A percentile compares a stretch with the other conserved stretches of the same genome.
These are phyloP conservation scores for Sycophila texana DNA, from an alignment of 2,888 invertebrate genomes.

Conservation along the genomic window DNA sequence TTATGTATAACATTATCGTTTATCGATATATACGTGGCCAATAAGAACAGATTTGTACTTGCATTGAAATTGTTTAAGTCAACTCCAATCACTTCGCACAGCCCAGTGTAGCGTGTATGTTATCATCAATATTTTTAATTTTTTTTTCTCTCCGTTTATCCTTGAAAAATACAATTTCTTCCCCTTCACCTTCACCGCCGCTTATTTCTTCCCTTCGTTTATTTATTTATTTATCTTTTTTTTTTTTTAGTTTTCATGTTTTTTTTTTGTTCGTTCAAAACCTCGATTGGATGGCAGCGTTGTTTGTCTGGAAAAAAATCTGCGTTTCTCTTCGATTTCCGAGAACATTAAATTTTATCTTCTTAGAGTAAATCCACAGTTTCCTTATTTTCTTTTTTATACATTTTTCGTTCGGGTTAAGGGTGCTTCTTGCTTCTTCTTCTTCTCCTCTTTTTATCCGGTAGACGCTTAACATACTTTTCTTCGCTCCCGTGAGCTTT, in stretches of 20 bases:
- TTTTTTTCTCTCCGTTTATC: constrained; percentile 63
- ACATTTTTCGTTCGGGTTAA: no score
- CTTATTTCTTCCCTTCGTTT: neutral
- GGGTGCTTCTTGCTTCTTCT: no score
- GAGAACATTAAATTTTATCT: constrained; percentile 66
- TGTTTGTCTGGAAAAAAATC: constrained; percentile 70
- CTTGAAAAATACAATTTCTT: constrained; percentile 73
- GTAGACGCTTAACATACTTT: constrained; percentile 63
- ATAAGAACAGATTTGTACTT: constrained; percentile 76
- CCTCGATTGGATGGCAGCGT: constrained; percentile 69
- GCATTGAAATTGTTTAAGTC: constrained; percentile 75
- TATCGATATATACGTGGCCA: constrained; percentile 72
- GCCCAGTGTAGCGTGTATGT: constrained; percentile 75
- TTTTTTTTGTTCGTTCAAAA: constrained; percentile 25
- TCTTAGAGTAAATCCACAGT: constrained; percentile 53
- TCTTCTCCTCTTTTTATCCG: constrained; percentile 58
- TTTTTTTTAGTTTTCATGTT: constrained; percentile 51
- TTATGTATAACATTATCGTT: constrained; percentile 71
- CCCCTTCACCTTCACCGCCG: constrained; percentile 29
- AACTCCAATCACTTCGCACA: constrained; percentile 76
- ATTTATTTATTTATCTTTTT: constrained; percentile 21
- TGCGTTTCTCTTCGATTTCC: constrained; percentile 57
- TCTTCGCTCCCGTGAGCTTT: constrained; percentile 46
- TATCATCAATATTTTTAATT: constrained; percentile 68
- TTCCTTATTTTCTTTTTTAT: no score